Conservation (phyloP, 2,888 invertebrate species). For the Fabriciana adippe region DNA sequence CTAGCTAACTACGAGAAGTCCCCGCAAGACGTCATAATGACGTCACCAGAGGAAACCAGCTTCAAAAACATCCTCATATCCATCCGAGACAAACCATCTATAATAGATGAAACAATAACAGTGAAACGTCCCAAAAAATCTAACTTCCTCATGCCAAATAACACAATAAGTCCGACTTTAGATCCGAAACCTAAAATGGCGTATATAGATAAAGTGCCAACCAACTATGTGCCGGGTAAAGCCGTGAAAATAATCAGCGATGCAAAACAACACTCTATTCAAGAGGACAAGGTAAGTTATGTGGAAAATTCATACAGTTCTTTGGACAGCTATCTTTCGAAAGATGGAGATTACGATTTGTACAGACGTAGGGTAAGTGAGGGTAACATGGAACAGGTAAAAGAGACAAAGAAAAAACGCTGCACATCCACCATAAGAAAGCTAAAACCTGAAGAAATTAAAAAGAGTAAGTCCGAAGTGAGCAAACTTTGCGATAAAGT, state of each 20-base stretch:
- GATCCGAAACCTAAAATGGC: conserved; percentile 70
- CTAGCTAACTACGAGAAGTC: conserved; percentile 61
- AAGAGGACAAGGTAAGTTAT: conserved; percentile 68
- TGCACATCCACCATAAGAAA: conserved; percentile 71
- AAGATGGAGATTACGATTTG: conserved; percentile 61
- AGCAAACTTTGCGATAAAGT: conserved; percentile 77
- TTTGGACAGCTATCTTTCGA: conserved; percentile 82
- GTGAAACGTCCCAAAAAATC: conserved; percentile 64
- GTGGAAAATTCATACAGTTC: conserved; percentile 63
- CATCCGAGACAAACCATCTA: conserved; percentile 66
- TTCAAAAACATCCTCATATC: conserved; percentile 75
- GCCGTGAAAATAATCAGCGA: conserved; percentile 87
- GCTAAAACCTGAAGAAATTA: conserved; percentile 66
- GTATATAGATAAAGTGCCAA: conserved; percentile 66
- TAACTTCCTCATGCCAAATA: conserved; percentile 67
- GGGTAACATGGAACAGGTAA: conserved; percentile 55
- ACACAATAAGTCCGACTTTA: conserved; percentile 61
- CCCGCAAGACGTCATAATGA: conserved; percentile 78
- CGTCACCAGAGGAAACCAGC: conserved; percentile 71
- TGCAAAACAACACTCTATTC: conserved; percentile 64
- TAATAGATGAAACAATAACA: conserved; percentile 66
- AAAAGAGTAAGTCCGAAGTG: conserved; percentile 76
- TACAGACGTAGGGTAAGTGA: conserved; percentile 69
- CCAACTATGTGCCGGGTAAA: conserved; percentile 84
- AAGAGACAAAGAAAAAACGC: conserved; percentile 59